Percentiles rank a stretch among this genome's conserved stretches.
Conservation (phyloP, 2,113 vertebrate genomes). For the Megaceryle maxima region DNA sequence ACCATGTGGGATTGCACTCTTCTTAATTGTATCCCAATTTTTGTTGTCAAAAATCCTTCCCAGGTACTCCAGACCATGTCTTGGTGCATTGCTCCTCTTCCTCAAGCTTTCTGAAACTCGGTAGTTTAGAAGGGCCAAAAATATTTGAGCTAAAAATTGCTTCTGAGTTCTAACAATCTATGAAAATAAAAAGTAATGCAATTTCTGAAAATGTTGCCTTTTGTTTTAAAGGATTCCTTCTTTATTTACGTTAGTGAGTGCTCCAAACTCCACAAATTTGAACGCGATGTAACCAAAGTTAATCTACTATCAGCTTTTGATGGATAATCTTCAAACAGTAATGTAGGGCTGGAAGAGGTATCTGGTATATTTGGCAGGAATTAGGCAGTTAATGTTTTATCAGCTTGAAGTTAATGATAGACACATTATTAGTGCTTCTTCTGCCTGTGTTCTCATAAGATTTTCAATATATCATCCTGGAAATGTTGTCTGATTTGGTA, state of each 20-base stretch:
- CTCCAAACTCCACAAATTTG: not conserved
- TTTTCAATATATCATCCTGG: not conserved
- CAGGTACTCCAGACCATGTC: not conserved
- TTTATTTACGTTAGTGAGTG: not conserved
- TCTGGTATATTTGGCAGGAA: not conserved
- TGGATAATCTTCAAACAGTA: not conserved
- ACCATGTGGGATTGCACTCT: not conserved
- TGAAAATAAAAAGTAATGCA: not conserved
- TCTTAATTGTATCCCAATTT: not conserved
- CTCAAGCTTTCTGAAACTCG: not conserved
- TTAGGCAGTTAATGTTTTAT: slow-evolving; percentile 45
- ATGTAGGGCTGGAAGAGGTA: not conserved
- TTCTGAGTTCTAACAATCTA: not conserved
- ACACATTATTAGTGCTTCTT: not conserved
- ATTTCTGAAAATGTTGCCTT: not conserved
- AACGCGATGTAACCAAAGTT: not conserved
- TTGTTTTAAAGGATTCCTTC: not conserved
- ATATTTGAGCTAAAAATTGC: not conserved
- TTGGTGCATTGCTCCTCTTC: not conserved
- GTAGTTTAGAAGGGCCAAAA: not conserved
- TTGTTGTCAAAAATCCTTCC: not conserved
- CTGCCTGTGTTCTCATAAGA: not conserved
- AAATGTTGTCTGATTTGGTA: not conserved
- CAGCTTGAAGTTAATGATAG: slow-evolving; percentile 46
- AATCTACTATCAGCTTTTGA: not conserved